Base-by-base conservation (phyloP, 2,888 invertebrate species). In the Epinotia nisella region DNA sequence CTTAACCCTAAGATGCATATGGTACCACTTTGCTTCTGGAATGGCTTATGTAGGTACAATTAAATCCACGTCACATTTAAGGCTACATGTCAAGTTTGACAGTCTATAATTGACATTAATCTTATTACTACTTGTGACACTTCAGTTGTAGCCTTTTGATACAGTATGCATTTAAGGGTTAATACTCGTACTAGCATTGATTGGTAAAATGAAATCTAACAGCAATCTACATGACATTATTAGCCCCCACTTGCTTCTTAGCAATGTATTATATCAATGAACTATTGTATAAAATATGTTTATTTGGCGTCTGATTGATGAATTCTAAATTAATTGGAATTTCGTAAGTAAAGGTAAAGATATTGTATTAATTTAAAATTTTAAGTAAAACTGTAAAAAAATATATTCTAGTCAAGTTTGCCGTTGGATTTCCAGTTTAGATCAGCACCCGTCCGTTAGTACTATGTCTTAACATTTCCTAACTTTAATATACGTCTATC, bases 391-490 rank as follows among this genome's bases (percentile, higher is more conserved):
- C 9, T 29, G 17, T 62, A 53, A 41, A 60, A 41, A 9, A 13
- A 29, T n/a, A 19, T 59, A 41, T 62, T n/a, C n/a, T 49, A 59
- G 58, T 51, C 4, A 19, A 35, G 49, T 68, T 68, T 84, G 86
- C 87, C 86, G 85, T 82, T 81, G 81, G 75, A 78, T 76, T 79
- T 79, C 75, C 81, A 55, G 77, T 70, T 76, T 89, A 86, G 85
- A 84, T 90, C 88, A 85, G 82, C 81, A 86, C 91, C 91, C 91
- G 91, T 92, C 91, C 91, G 89, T 83, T 90, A 91, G 88, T 76
- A 84, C 84, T 88, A 82, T 77, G 76, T 77, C 76, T 75, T 66
- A 76, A 77, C 68, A 55, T 62, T 70, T 56, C 45, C 56, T 41
- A 68, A 41, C 24, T 61, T 35, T 61, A 60, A 4, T 39, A 49